Evolutionary conservation across 2,888 invertebrate species (phyloP).

Genomic region (Sarcophaga rosellei): DNA sequence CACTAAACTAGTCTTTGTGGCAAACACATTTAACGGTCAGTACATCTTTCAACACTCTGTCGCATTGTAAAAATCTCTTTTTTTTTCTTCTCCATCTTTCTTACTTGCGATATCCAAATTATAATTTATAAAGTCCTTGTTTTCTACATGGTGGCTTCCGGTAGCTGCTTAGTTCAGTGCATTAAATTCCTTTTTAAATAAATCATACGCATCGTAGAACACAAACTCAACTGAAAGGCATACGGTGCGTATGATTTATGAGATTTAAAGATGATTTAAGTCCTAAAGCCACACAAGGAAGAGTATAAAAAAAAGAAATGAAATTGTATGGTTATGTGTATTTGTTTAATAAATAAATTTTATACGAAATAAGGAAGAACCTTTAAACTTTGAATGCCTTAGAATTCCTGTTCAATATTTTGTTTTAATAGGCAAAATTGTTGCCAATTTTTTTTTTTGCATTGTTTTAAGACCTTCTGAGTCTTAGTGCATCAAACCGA

Average conservation of each 20-base stretch:
- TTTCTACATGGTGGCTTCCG: neutral
- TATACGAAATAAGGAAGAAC: too few species aligned
- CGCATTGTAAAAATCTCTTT: neutral
- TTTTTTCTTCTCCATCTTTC: neutral
- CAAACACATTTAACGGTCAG: too few species aligned
- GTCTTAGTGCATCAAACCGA: neutral
- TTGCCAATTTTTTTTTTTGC: neutral
- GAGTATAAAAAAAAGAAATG: neutral
- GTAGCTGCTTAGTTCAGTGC: neutral
- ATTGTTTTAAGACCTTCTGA: neutral
- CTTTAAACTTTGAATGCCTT: too few species aligned
- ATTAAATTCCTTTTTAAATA: neutral
- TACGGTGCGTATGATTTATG: conserved; percentile 37
- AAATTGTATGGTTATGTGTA: too few species aligned
- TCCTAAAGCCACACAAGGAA: neutral
- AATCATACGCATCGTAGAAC: conserved; percentile 20
- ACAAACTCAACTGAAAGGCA: neutral
- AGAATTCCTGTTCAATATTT: neutral
- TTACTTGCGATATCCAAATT: neutral
- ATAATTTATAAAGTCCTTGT: neutral
- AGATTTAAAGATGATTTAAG: neutral
- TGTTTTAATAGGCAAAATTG: neutral
- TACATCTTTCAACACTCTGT: too few species aligned
- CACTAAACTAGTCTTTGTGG: too few species aligned
- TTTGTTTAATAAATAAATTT: too few species aligned